These are phyloP conservation scores for Sitta carolinensis DNA, from an alignment of 2,797 vertebrate genomes.

Conservation along the genomic window DNA sequence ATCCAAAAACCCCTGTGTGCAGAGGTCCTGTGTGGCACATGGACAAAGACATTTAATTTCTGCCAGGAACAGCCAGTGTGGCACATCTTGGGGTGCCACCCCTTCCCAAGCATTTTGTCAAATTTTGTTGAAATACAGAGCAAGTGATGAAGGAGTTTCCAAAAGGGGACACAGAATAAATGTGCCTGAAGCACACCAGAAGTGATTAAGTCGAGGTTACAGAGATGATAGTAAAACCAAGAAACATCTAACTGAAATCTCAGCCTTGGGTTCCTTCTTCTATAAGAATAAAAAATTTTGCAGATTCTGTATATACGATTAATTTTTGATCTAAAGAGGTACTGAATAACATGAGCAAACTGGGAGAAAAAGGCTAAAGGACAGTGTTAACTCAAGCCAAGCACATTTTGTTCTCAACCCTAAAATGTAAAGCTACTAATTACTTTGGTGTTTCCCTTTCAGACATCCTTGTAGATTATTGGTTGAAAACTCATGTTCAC, in stretches of 20 bases:
- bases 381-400: neutral
- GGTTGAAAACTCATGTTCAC: neutral
- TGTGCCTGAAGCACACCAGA: neutral
- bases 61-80: neutral
- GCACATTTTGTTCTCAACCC: neutral
- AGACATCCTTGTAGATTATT: neutral
- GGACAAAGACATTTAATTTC: neutral
- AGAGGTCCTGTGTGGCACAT: neutral
- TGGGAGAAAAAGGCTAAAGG: neutral
- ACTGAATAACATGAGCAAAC: neutral
- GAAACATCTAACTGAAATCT: neutral
- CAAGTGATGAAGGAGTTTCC: neutral
- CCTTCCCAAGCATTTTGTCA: neutral
- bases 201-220: neutral
- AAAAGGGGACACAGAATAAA: neutral
- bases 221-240: neutral
- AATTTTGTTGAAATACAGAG: neutral
- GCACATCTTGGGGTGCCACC: neutral
- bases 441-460: neutral
- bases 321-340: neutral
- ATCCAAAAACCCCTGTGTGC: neutral
- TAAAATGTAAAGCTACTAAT: neutral
- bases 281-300: neutral
- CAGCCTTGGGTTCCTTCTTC: neutral
- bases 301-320: neutral